Percentiles rank a stretch among this genome's conserved stretches.
phyloP scores from a whole-genome alignment of 2,888 invertebrate genomes.

The Ennomos erosarius region DNA sequence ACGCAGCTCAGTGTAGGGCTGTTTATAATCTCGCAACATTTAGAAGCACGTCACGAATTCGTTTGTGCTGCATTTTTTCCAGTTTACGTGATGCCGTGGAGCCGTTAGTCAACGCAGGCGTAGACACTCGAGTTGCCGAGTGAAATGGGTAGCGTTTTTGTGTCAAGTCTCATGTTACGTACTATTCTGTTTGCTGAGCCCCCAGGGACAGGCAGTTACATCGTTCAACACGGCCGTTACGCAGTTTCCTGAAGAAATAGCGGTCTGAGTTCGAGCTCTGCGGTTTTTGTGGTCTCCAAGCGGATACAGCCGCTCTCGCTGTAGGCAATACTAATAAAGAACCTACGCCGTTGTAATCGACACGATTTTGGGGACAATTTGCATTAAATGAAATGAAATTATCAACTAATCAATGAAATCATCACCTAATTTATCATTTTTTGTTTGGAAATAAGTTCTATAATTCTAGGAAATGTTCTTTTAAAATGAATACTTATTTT shows the following conservation, averaged over 20 bases:
- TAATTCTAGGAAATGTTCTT: neutral
- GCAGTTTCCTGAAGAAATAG: slow-evolving; percentile 50
- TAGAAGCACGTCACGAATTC: slow-evolving; percentile 72
- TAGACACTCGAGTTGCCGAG: slow-evolving; percentile 59
- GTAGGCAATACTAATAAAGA: slow-evolving; percentile 4
- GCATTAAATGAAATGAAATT: no score
- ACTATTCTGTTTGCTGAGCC: slow-evolving; percentile 43
- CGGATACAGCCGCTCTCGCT: slow-evolving; percentile 43
- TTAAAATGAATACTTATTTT: neutral
- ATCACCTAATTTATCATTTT: no score
- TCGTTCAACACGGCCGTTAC: slow-evolving; percentile 52
- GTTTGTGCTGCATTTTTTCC: slow-evolving; percentile 56
- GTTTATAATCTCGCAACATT: slow-evolving; percentile 67
- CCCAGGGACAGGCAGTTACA: slow-evolving; percentile 51
- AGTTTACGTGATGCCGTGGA: slow-evolving; percentile 54
- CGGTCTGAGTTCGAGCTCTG: slow-evolving; percentile 47
- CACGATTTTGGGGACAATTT: slow-evolving; percentile 12
- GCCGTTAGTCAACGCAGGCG: slow-evolving; percentile 55
- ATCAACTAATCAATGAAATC: no score
- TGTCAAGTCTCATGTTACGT: slow-evolving; percentile 55
- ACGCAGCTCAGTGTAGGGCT: slow-evolving; percentile 55
- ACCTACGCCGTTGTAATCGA: slow-evolving; percentile 2
- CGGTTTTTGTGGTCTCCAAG: slow-evolving; percentile 58
- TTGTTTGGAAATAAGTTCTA: neutral
- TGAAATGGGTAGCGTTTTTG: slow-evolving; percentile 72